Evolutionary conservation across 2,797 vertebrate species (phyloP).

Genomic region (Steatocranus sp.): DNA sequence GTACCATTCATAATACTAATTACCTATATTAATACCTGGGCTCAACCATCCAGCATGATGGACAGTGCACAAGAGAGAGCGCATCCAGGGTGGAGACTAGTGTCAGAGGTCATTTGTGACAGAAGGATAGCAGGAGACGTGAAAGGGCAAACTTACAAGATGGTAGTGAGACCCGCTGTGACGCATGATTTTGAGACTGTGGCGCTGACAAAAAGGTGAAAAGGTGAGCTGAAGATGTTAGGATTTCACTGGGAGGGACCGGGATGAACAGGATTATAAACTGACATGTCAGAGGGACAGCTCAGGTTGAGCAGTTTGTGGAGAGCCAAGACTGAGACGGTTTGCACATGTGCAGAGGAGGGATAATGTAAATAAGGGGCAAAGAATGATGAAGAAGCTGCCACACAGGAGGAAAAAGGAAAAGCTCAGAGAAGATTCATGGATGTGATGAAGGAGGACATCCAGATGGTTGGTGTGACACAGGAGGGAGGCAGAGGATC

Average conservation of each 20-base stretch:
- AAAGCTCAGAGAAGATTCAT: not conserved
- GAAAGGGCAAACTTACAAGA: not conserved
- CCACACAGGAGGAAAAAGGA: not conserved
- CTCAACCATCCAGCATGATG: not conserved
- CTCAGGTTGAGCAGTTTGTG: not conserved
- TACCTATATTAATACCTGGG: accelerated
- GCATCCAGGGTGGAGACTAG: not conserved
- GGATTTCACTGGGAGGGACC: not conserved
- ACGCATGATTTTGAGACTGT: accelerated
- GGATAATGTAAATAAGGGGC: not conserved
- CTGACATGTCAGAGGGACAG: not conserved
- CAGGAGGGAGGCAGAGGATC: not conserved
- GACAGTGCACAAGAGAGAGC: accelerated
- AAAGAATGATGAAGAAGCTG: not conserved
- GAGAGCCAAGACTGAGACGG: not conserved
- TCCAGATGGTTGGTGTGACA: not conserved
- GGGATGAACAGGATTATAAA: not conserved
- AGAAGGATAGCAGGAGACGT: not conserved
- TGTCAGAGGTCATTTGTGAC: not conserved
- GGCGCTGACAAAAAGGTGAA: not conserved
- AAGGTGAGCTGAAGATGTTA: not conserved
- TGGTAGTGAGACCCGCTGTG: not conserved
- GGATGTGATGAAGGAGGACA: not conserved
- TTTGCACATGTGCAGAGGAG: not conserved
- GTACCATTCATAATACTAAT: not conserved